Evolutionary conservation across 2,113 vertebrate species (phyloP).

Genomic region (Gadus chalcogrammus): DNA sequence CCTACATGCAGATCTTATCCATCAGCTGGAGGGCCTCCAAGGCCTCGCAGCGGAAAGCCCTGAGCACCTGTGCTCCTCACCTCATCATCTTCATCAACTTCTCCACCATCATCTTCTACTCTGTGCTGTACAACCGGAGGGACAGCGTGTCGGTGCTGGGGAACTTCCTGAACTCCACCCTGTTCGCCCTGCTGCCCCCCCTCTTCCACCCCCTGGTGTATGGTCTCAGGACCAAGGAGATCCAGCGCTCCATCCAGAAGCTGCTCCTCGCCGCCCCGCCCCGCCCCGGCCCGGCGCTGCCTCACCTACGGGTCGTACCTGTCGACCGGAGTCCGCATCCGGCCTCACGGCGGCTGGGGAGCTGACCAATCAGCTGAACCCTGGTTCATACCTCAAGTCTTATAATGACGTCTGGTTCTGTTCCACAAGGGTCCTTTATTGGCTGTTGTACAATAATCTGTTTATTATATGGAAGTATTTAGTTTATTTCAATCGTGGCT

Average conservation of each 20-base stretch:
- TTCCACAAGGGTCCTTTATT: too few relatives aligned
- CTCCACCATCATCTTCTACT: conserved; percentile 45
- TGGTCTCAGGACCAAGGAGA: conserved; percentile 49
- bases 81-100: conserved; percentile 57
- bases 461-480: too few relatives aligned
- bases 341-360: too few relatives aligned
- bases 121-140: conserved; percentile 51
- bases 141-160: conserved; percentile 24
- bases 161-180: conserved; percentile 43
- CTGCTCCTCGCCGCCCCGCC: conserved; percentile 11
- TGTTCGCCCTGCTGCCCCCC: conserved; percentile 51
- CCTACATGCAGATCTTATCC: conserved; percentile 49
- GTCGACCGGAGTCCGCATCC: too few relatives aligned
- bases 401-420: too few relatives aligned
- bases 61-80: conserved; percentile 52
- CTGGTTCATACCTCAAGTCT: too few relatives aligned
- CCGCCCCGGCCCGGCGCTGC: not conserved
- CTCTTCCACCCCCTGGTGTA: conserved; percentile 56
- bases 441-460: too few relatives aligned
- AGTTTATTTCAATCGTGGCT: too few relatives aligned
- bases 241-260: conserved; percentile 40
- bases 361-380: too few relatives aligned
- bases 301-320: not conserved
- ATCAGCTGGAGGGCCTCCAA: conserved; percentile 47
- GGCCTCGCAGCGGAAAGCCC: conserved; percentile 43